These are phyloP conservation scores for Micronycteris hirsuta DNA, from an alignment of 2,113 vertebrate genomes.

Conservation along the genomic window DNA sequence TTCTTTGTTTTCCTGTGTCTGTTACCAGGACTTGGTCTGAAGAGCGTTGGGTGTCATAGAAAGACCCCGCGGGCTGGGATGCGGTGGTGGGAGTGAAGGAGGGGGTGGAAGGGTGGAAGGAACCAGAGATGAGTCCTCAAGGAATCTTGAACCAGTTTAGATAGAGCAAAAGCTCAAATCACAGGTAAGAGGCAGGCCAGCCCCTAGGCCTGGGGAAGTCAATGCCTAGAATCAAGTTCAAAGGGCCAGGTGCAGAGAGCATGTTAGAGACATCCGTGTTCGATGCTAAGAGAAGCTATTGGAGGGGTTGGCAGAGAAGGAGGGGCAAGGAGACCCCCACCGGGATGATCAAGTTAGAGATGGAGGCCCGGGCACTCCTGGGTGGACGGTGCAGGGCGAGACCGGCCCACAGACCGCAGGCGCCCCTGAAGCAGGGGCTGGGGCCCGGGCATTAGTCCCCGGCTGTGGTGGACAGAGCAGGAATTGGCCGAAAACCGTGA, in stretches of 20 bases:
- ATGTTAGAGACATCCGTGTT: not conserved
- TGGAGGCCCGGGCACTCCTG: rapidly evolving
- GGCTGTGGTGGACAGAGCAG: rapidly evolving
- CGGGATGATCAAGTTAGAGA: rapidly evolving
- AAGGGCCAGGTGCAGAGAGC: not conserved
- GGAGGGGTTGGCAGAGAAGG: too few species aligned
- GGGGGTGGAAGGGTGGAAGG: too few species aligned
- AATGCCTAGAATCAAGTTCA: not conserved
- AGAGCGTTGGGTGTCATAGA: too few species aligned
- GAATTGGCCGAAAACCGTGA: not conserved
- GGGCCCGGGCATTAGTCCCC: not conserved
- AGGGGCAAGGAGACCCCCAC: not conserved
- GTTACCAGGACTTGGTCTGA: too few species aligned
- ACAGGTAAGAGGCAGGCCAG: not conserved
- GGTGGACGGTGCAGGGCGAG: not conserved
- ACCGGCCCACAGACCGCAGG: rapidly evolving
- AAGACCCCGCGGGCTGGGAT: too few species aligned
- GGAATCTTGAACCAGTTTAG: too few species aligned
- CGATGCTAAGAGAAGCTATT: not conserved
- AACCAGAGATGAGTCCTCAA: too few species aligned
- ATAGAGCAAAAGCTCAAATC: too few species aligned
- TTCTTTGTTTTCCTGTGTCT: too few species aligned
- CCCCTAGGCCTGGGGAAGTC: not conserved
- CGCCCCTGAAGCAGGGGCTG: rapidly evolving
- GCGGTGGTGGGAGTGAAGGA: too few species aligned